phyloP scores from a whole-genome alignment of 2,888 invertebrate species.

The Ephialtes manifestator region DNA sequence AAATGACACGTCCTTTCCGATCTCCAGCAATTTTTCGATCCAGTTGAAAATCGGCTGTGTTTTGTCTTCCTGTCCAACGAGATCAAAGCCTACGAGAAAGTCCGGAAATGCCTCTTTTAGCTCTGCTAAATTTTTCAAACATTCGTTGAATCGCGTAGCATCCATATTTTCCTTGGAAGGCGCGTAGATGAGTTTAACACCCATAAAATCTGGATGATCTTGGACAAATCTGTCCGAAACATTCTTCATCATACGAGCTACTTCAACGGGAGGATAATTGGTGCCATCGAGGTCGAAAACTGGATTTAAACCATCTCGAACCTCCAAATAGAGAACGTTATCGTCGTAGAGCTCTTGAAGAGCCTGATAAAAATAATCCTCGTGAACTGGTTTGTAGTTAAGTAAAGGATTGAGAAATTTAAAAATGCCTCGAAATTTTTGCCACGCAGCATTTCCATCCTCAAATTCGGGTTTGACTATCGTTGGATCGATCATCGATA shows the following conservation, averaged over 20 bases:
- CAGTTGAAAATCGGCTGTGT: conserved; percentile 89
- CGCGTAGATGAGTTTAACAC: conserved; percentile 91
- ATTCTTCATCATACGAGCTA: conserved; percentile 88
- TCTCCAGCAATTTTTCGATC: conserved; percentile 87
- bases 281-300: conserved; percentile 90
- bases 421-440: conserved; percentile 88
- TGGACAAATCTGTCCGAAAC: conserved; percentile 87
- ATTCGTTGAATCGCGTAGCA: conserved; percentile 82
- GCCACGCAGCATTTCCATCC: conserved; percentile 88
- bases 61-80: conserved; percentile 93
- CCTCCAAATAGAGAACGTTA: conserved; percentile 91
- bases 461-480: conserved; percentile 84
- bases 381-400: conserved; percentile 89
- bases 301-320: conserved; percentile 88
- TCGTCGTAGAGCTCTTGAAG: conserved; percentile 89
- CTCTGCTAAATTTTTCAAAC: conserved; percentile 77
- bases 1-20: conserved; percentile 87
- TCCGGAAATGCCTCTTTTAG: conserved; percentile 88
- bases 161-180: conserved; percentile 87
- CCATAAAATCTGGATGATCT: conserved; percentile 89
- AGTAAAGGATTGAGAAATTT: conserved; percentile 87
- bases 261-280: conserved; percentile 87
- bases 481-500: conserved; percentile 87
- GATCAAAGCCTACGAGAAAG: conserved; percentile 92
- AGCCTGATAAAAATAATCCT: conserved; percentile 89